phyloP scores from a whole-genome alignment of 2,113 vertebrate species.

The Microcebus lehilahytsara region DNA sequence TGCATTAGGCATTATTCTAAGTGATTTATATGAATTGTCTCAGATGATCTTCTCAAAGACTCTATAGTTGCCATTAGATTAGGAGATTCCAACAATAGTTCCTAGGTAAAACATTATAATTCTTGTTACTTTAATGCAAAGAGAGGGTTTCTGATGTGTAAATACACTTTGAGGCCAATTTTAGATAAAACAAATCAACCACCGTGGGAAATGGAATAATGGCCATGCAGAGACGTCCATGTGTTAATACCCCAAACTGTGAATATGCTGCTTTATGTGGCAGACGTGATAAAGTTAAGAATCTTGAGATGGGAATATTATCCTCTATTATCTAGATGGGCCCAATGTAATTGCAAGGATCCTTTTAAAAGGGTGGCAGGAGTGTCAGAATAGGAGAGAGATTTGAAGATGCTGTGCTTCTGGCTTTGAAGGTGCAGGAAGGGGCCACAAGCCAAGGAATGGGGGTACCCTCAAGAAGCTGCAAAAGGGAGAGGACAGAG shows the following conservation, averaged over 20 bases:
- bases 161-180: neutral
- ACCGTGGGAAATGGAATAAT: neutral
- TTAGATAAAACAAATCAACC: neutral
- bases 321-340: neutral
- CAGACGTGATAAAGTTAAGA: neutral
- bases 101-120: constrained; percentile 12
- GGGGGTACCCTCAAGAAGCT: neutral
- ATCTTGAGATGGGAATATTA: neutral
- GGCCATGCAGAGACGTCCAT: neutral
- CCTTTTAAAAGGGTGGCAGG: neutral
- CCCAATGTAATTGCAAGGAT: neutral
- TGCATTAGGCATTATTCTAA: neutral
- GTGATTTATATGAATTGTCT: neutral
- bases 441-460: neutral
- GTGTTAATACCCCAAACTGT: neutral
- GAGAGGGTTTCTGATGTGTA: neutral
- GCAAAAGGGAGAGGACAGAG: neutral
- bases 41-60: neutral
- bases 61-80: neutral
- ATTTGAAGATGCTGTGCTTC: no score
- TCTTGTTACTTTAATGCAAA: constrained; percentile 30
- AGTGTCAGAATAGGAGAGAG: neutral
- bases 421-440: neutral
- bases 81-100: neutral
- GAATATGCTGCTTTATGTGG: neutral